Evolutionary conservation across 2,113 vertebrate species (phyloP).

Genomic region (Myotis yumanensis): DNA sequence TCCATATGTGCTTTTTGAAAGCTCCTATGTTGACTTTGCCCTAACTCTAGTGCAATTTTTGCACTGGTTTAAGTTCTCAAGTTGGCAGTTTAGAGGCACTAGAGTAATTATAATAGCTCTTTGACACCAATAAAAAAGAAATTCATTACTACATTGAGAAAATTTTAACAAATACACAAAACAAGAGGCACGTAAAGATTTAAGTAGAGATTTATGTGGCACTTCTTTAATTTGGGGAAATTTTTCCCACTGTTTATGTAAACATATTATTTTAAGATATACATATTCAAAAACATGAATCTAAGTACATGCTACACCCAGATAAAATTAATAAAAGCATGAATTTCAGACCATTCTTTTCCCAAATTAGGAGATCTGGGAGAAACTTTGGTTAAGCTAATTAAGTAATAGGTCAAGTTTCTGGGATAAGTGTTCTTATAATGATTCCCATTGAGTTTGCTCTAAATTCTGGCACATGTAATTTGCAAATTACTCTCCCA

Average conservation of each 20-base stretch:
- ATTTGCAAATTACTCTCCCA: conserved; percentile 46
- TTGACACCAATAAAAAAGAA: background rate
- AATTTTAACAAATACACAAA: conserved; percentile 29
- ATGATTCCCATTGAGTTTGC: background rate
- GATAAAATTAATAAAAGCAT: background rate
- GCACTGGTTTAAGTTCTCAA: background rate
- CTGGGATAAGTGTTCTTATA: background rate
- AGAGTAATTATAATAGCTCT: background rate
- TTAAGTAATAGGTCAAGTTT: background rate
- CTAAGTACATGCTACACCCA: background rate
- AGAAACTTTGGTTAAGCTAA: conserved; percentile 11
- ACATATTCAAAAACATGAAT: background rate
- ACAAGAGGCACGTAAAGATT: background rate
- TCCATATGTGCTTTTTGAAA: background rate
- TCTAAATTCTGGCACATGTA: background rate
- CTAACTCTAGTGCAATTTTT: background rate
- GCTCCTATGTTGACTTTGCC: background rate
- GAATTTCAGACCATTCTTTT: background rate
- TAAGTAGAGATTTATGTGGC: background rate
- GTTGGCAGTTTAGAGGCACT: background rate
- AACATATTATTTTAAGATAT: background rate
- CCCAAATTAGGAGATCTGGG: background rate
- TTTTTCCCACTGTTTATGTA: background rate
- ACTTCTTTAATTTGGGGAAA: background rate
- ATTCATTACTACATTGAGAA: background rate